A percentile compares a stretch with the other conserved stretches of the same genome.
Conservation (phyloP, 2,113 vertebrate genomes). For the Sigmodon hispidus region DNA sequence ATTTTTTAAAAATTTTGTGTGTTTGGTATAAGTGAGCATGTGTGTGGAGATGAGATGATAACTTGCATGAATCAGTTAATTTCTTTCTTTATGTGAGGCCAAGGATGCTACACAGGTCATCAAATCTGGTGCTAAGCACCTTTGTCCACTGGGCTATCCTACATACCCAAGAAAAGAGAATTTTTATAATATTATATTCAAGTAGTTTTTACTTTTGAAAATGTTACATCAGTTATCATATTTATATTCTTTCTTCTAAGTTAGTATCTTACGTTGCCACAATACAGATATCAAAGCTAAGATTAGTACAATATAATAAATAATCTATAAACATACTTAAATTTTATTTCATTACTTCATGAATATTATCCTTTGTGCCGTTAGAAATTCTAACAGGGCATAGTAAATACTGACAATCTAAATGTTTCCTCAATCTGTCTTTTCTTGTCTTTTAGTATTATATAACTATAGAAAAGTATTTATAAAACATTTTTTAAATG, state of each 20-base stretch:
- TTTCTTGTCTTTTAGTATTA: background rate
- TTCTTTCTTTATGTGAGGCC: background rate
- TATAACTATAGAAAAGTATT: background rate
- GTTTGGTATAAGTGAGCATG: background rate
- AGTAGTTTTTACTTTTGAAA: background rate
- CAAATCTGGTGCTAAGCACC: background rate
- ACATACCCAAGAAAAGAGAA: background rate
- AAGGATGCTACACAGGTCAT: background rate
- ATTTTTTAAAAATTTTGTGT: background rate
- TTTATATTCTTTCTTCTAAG: background rate
- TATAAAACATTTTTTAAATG: background rate
- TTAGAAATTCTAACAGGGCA: background rate
- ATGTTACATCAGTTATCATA: background rate
- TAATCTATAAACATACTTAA: background rate
- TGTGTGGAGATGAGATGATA: background rate
- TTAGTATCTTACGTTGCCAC: background rate
- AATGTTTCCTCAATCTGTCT: background rate
- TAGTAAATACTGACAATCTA: background rate
- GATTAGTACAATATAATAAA: background rate
- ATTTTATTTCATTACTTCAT: background rate
- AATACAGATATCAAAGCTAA: background rate
- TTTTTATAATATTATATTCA: background rate
- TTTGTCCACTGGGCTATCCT: background rate
- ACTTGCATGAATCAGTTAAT: no score
- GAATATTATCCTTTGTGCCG: background rate